A percentile compares a stretch with the other conserved stretches of the same genome.
Conservation (phyloP, 2,888 invertebrate genomes). For the Phortica magna region DNA sequence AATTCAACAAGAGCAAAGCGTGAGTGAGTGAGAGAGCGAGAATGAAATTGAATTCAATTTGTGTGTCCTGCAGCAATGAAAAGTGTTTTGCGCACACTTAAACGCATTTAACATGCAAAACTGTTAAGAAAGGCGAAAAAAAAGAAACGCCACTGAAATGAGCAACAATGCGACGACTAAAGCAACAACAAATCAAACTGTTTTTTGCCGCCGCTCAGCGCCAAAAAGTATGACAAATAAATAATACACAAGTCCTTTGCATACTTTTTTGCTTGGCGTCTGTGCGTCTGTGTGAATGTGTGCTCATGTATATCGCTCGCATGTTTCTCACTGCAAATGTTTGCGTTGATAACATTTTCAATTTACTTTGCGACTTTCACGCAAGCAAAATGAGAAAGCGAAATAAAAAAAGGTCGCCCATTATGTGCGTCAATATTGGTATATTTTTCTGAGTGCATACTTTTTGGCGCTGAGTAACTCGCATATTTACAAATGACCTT, state of each 20-base stretch:
- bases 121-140: slow-evolving; percentile 36
- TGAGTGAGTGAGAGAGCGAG: not conserved
- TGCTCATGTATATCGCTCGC: slow-evolving; percentile 18
- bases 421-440: not conserved
- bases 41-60: slow-evolving; percentile 14
- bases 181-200: slow-evolving; percentile 44
- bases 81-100: slow-evolving; percentile 33
- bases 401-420: slow-evolving; percentile 15
- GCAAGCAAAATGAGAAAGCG: not conserved
- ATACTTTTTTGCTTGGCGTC: not conserved
- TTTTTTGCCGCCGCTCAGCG: not conserved
- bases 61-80: slow-evolving; percentile 22
- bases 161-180: slow-evolving; percentile 46
- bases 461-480: not conserved
- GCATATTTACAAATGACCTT: slow-evolving; percentile 4
- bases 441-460: slow-evolving; percentile 1
- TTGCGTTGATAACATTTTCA: slow-evolving; percentile 36
- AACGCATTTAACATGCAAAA: slow-evolving; percentile 35
- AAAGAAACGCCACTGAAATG: slow-evolving; percentile 40
- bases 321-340: slow-evolving; percentile 4
- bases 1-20: too few relatives aligned
- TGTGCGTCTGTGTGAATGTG: slow-evolving; percentile 14
- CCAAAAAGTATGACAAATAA: slow-evolving; percentile 28
- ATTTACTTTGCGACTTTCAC: slow-evolving; percentile 22
- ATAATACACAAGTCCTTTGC: slow-evolving; percentile 13